phyloP scores from a whole-genome alignment of 2,797 vertebrate genomes.

The Coracias cyanogaster region DNA sequence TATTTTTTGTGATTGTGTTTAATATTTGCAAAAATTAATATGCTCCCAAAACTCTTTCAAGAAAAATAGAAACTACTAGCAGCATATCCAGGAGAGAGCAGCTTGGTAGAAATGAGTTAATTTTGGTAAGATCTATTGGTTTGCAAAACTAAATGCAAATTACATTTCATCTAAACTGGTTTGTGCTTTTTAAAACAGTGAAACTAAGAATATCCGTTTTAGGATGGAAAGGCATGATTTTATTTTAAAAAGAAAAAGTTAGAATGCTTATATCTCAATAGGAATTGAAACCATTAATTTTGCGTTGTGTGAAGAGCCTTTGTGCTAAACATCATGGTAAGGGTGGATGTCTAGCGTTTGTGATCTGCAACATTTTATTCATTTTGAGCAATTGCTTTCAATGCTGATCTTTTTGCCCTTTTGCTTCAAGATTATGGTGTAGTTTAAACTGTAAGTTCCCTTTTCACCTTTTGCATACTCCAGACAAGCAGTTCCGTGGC shows the following conservation, averaged over 20 bases:
- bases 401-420: neutral
- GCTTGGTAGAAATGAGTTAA: neutral
- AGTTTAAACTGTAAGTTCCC: neutral
- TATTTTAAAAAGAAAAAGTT: neutral
- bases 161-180: neutral
- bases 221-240: neutral
- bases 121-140: neutral
- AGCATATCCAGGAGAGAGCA: neutral
- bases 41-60: neutral
- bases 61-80: neutral
- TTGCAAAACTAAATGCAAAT: neutral
- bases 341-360: neutral
- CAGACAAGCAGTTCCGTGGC: neutral
- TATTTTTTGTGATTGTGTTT: neutral
- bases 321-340: neutral
- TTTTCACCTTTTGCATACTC: neutral
- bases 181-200: neutral
- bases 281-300: neutral
- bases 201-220: neutral
- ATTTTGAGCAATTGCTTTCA: neutral
- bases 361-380: neutral
- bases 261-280: neutral
- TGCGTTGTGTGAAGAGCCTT: neutral
- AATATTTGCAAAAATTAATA: neutral
- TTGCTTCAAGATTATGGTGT: rapidly evolving